Evolutionary conservation across 2,888 invertebrate species (phyloP), one percentile per base, ranked within the genome.

Genomic region (Nipponacmea schrenckii): DNA sequence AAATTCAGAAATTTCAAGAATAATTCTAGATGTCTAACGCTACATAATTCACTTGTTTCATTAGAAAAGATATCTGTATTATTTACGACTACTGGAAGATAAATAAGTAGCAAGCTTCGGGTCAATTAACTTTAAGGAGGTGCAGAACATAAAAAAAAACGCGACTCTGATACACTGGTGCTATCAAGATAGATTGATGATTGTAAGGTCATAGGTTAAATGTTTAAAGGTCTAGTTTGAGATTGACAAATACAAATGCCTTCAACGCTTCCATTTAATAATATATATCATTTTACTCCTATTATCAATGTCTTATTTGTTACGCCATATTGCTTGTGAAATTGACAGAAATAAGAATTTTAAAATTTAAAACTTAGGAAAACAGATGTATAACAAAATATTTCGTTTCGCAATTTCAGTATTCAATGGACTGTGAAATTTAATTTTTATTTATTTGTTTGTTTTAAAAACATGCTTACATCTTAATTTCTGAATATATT

Each of bases 341-440:
- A 56, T 56, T 20, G 56, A 10, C 20, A 56, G 56, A 24, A 20
- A 56, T 12, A 56, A 56, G 24, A 56, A 56, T 1, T 56, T 10
- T 12, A 56, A 10, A 24, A 56, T 56, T 56, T 20, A 56, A 56
- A 56, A 56, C 24, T 20, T 20, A 56, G 20, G 20, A 24, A 24
- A 56, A 56, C 56, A 56, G 56, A 56, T 56, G 56, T 56, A 56
- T 24, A 15, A 56, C 56, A 56, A 20, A 56, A 56, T 56, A 20
- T 56, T 56, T 56, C 56, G 56, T 56, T 56, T 56, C 24, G 24
- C 56, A 56, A 56, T 56, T 56, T 56, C 56, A 24, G 56, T 56
- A 20, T 24, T 24, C 12, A 56, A 56, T 56, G 20, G 56, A 56
- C 56, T 24, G 56, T 56, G 56, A 56, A 56, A 56, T 56, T 56